A percentile compares a stretch with the other conserved stretches of the same genome.
phyloP scores from a whole-genome alignment of 2,797 vertebrate genomes.

The Poecilia wingei region DNA sequence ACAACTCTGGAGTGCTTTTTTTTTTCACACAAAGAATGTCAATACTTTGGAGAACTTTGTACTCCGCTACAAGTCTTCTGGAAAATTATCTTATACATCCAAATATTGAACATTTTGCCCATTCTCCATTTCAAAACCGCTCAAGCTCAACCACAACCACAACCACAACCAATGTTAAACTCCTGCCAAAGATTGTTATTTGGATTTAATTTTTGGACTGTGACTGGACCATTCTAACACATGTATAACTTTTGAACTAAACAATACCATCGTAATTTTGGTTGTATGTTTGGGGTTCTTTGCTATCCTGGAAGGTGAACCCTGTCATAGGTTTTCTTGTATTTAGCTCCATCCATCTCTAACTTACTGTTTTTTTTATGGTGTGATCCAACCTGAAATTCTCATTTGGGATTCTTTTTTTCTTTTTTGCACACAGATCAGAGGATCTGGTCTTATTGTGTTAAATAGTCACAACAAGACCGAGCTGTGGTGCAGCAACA shows the following conservation, averaged over 20 bases:
- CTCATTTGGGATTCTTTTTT: conserved; percentile 66
- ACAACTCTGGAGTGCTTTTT: neutral
- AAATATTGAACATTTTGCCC: neutral
- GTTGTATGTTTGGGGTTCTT: neutral
- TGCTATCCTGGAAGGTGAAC: neutral
- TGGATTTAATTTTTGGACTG: neutral
- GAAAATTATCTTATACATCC: neutral
- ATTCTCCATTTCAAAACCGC: neutral
- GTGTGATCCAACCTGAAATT: conserved; percentile 70
- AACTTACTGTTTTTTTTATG: conserved; percentile 52
- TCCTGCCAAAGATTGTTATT: neutral
- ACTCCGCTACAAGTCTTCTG: neutral
- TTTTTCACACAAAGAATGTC: neutral
- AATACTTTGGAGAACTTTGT: neutral
- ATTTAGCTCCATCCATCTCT: neutral
- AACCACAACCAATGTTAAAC: neutral
- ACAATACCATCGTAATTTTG: neutral
- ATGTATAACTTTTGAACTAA: neutral
- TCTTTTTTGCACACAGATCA: conserved; percentile 45
- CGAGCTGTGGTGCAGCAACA: conserved; percentile 44
- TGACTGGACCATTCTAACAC: neutral
- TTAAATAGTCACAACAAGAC: conserved; percentile 70
- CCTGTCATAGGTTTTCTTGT: neutral
- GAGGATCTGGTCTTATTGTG: neutral
- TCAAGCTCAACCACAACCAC: neutral